Percentiles rank a stretch among this genome's conserved stretches.
Conservation (phyloP, 2,113 vertebrate species). For the Polyodon spathula region DNA sequence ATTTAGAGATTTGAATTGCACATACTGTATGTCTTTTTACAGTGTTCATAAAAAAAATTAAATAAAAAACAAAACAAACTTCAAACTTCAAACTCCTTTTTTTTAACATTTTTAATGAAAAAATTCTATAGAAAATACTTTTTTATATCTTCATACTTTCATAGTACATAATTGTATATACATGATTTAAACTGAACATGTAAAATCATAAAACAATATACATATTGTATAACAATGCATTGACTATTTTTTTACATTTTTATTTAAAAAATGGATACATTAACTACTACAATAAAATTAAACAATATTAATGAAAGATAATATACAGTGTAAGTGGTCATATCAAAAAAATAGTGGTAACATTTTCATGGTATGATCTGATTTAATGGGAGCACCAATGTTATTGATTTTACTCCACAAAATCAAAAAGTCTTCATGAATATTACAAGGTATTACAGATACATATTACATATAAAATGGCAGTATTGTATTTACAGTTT, state of each 20-base stretch:
- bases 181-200: slow-evolving; percentile 62
- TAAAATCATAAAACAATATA: slow-evolving; percentile 48
- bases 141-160: slow-evolving; percentile 58
- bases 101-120: slow-evolving; percentile 53
- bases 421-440: slow-evolving; percentile 24
- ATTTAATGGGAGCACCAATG: background rate
- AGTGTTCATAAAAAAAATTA: background rate
- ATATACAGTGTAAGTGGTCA: slow-evolving; percentile 62
- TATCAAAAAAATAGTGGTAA: slow-evolving; percentile 55
- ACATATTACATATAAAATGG: background rate
- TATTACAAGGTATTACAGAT: slow-evolving; percentile 18
- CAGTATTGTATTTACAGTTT: slow-evolving; percentile 23
- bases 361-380: slow-evolving; percentile 24
- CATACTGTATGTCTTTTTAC: no score
- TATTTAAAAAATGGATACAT: slow-evolving; percentile 46
- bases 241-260: slow-evolving; percentile 48
- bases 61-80: slow-evolving; percentile 24
- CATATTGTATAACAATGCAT: slow-evolving; percentile 51
- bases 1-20: no score
- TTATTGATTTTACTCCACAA: slow-evolving; percentile 13
- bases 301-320: slow-evolving; percentile 22
- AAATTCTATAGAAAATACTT: slow-evolving; percentile 56
- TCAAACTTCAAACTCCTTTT: no score
- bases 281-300: slow-evolving; percentile 40
- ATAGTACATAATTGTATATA: slow-evolving; percentile 71